Conservation (phyloP, 2,797 vertebrate genomes). For the Sebastes iracundus region DNA sequence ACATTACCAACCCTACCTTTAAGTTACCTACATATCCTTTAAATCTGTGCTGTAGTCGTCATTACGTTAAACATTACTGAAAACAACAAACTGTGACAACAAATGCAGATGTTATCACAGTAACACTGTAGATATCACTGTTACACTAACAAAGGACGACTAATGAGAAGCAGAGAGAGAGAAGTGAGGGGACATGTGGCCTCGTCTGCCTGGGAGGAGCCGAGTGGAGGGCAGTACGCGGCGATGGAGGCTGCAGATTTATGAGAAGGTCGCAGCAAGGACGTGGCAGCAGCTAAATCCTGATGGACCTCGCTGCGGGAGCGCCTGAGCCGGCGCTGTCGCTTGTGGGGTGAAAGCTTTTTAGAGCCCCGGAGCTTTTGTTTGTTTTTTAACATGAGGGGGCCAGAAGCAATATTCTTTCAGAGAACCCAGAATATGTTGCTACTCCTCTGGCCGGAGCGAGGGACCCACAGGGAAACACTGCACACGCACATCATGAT, state of each 20-base stretch:
- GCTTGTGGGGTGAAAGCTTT: slow-evolving; percentile 12
- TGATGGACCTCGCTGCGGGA: slow-evolving; percentile 34
- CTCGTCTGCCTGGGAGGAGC: slow-evolving; percentile 1
- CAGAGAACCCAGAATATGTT: slow-evolving; percentile 7
- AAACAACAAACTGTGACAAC: neutral
- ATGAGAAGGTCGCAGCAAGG: slow-evolving; percentile 64
- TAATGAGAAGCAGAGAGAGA: neutral
- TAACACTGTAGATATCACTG: slow-evolving; percentile 42
- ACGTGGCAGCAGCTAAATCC: slow-evolving; percentile 43
- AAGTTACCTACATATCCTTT: neutral
- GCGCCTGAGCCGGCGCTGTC: slow-evolving; percentile 29
- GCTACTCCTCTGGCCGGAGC: neutral
- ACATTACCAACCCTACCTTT: neutral
- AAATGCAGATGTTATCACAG: slow-evolving; percentile 27
- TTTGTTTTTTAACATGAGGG: neutral
- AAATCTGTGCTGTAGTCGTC: slow-evolving; percentile 25
- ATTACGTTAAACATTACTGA: slow-evolving; percentile 14
- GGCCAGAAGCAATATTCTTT: slow-evolving; percentile 5
- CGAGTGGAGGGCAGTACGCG: neutral
- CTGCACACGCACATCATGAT: neutral
- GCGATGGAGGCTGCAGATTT: slow-evolving; percentile 43
- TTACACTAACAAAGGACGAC: neutral
- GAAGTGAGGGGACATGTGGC: neutral
- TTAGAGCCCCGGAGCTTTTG: slow-evolving; percentile 7
- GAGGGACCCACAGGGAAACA: neutral